Percentiles rank a stretch among this genome's conserved stretches.
phyloP scores from a whole-genome alignment of 2,797 vertebrate genomes.

The Anguilla anguilla region DNA sequence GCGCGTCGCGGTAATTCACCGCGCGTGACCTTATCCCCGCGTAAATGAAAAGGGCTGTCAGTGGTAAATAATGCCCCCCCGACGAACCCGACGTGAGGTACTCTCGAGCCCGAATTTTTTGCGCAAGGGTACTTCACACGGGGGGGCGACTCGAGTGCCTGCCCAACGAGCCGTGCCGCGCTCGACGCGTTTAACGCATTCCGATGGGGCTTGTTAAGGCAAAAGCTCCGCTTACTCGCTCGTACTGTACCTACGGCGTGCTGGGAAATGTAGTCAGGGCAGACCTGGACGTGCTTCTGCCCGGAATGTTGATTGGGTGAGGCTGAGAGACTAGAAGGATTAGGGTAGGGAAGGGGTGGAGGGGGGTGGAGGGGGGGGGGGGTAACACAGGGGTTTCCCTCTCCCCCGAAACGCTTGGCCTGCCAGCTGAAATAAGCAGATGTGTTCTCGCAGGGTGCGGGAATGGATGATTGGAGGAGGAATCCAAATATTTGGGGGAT shows the following conservation, averaged over 20 bases:
- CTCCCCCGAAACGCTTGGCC: background rate
- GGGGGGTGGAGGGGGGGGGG: background rate
- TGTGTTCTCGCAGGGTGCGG: background rate
- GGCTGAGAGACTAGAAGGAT: background rate
- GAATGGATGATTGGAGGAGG: background rate
- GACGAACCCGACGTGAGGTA: background rate
- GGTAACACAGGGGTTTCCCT: background rate
- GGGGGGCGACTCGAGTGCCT: background rate
- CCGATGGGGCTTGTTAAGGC: background rate
- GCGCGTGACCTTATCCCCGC: background rate
- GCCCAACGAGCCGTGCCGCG: background rate
- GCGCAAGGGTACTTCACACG: background rate
- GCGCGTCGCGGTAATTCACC: background rate
- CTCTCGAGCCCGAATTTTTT: background rate
- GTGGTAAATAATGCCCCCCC: background rate
- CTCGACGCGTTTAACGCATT: background rate
- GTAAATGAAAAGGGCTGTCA: background rate
- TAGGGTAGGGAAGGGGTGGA: background rate
- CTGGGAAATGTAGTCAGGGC: background rate
- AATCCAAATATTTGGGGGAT: constrained; percentile 8
- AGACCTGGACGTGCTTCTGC: background rate
- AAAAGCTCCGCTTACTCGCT: too few relatives aligned
- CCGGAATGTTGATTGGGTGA: background rate
- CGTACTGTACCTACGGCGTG: background rate
- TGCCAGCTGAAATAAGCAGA: background rate